Conservation (phyloP, 1,140 invertebrate species). For the Ostrea edulis region DNA sequence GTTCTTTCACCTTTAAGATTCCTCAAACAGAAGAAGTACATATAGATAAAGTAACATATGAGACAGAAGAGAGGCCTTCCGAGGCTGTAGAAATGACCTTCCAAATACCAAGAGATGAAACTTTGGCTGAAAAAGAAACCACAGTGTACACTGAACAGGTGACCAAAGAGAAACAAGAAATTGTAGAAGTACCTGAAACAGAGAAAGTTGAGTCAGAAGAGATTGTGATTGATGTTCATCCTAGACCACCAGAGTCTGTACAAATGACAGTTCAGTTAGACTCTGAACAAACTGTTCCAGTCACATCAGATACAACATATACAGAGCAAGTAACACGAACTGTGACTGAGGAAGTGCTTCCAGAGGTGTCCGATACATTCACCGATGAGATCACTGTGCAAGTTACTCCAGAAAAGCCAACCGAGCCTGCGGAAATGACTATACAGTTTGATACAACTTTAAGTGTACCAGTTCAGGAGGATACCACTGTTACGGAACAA, state of each 20-base stretch:
- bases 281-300: conserved; percentile 6
- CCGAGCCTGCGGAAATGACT: conserved; percentile 34
- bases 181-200: conserved; percentile 47
- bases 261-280: conserved; percentile 56
- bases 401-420: conserved; percentile 41
- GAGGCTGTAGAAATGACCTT: conserved; percentile 54
- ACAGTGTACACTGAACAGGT: conserved; percentile 34
- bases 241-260: conserved; percentile 54
- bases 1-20: conserved; percentile 49
- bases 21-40: conserved; percentile 56
- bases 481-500: conserved; percentile 44
- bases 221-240: conserved; percentile 47
- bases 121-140: conserved; percentile 38
- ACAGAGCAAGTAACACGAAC: conserved; percentile 33
- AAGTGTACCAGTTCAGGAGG: conserved; percentile 27
- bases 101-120: conserved; percentile 33
- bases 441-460: conserved; percentile 5
- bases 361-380: conserved; percentile 38
- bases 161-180: conserved; percentile 47
- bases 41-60: conserved; percentile 57
- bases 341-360: neutral
- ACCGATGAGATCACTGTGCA: conserved; percentile 38
- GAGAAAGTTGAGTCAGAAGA: conserved; percentile 40
- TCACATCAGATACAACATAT: conserved; percentile 30
- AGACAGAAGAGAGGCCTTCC: conserved; percentile 50